These are phyloP conservation scores for Ichneumon xanthorius DNA, from an alignment of 2,888 invertebrate species.

Conservation along the genomic window DNA sequence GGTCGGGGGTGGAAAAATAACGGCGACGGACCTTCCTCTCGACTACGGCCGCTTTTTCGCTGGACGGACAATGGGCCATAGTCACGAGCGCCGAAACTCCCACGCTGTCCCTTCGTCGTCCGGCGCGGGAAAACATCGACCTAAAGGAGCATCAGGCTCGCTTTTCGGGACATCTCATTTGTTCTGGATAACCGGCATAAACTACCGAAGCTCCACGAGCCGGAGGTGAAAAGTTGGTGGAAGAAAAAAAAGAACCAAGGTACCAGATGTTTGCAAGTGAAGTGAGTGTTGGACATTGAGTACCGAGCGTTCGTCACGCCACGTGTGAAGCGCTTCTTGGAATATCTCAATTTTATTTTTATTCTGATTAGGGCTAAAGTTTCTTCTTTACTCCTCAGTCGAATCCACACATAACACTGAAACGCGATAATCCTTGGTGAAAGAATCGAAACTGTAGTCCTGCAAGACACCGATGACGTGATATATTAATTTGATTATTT, in stretches of 20 bases:
- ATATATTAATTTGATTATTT: not conserved
- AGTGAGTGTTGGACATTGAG: not conserved
- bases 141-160: not conserved
- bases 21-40: slow-evolving; percentile 14
- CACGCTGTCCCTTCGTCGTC: not conserved
- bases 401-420: too few species aligned
- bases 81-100: slow-evolving; percentile 12
- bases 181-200: slow-evolving; percentile 15
- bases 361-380: not conserved
- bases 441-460: slow-evolving; percentile 85
- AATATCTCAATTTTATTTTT: not conserved
- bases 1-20: slow-evolving; percentile 48
- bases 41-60: slow-evolving; percentile 18
- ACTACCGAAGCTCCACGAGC: not conserved
- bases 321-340: not conserved
- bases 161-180: not conserved
- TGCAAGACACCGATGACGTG: not conserved
- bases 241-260: not conserved
- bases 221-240: not conserved
- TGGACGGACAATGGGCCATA: slow-evolving; percentile 14
- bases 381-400: too few species aligned
- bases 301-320: not conserved
- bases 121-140: slow-evolving; percentile 20
- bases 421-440: not conserved
- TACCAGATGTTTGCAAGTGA: not conserved